Percentiles rank a stretch among this genome's conserved stretches.
Evolutionary conservation across 2,113 vertebrate genomes (phyloP).

Genomic region (Onychostoma macrolepis): DNA sequence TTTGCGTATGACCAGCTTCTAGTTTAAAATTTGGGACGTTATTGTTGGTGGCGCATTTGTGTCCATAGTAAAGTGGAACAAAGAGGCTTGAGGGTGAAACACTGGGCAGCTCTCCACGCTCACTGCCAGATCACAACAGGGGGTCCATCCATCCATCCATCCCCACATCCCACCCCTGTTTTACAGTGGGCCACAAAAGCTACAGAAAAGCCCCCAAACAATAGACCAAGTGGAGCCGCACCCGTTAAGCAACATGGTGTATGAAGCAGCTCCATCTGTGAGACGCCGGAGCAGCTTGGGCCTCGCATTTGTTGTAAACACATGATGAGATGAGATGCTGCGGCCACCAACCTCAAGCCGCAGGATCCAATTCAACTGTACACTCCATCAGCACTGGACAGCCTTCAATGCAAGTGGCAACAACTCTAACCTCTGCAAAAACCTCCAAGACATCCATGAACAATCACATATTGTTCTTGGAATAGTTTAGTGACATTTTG

Average conservation of each 20-base stretch:
- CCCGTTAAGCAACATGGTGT: constrained; percentile 18
- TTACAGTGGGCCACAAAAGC: constrained; percentile 51
- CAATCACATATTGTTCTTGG: constrained; percentile 46
- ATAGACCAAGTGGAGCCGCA: constrained; percentile 37
- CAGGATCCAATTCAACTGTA: constrained; percentile 15
- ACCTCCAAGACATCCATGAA: constrained; percentile 33
- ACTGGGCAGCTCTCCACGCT: constrained; percentile 7
- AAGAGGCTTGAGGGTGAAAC: constrained; percentile 21
- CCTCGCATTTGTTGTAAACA: constrained; percentile 3
- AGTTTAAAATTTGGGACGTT: neutral
- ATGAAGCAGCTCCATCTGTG: constrained; percentile 8
- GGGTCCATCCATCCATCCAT: constrained; percentile 42
- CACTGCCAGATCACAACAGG: constrained; percentile 38
- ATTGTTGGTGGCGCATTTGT: neutral
- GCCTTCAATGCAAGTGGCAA: constrained; percentile 39
- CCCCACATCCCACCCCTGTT: constrained; percentile 32
- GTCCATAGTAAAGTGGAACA: constrained; percentile 24
- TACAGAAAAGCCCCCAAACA: constrained; percentile 49
- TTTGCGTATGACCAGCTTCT: neutral
- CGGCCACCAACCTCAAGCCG: constrained; percentile 27
- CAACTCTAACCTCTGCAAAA: constrained; percentile 30
- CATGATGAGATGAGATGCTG: constrained; percentile 14
- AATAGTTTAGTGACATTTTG: constrained; percentile 46
- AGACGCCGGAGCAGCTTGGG: constrained; percentile 13
- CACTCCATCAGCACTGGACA: constrained; percentile 7